phyloP scores from a whole-genome alignment of 2,113 vertebrate genomes.

The Acinonyx jubatus region DNA sequence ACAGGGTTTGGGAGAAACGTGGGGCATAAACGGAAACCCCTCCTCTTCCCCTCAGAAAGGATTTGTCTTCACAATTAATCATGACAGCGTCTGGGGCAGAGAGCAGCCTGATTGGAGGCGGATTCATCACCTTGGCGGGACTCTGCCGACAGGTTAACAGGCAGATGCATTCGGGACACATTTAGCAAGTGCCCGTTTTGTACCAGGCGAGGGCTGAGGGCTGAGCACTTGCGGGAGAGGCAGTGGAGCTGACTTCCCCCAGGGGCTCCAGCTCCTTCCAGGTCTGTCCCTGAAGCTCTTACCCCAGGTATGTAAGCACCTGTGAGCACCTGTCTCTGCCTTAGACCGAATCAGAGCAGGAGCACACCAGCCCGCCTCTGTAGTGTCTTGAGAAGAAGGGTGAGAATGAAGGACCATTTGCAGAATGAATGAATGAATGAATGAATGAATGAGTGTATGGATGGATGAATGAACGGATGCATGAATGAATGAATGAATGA shows the following conservation, averaged over 20 bases:
- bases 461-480: no score
- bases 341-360: background rate
- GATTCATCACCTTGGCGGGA: background rate
- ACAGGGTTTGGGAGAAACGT: background rate
- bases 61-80: background rate
- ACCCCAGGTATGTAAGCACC: background rate
- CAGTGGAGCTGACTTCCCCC: accelerated
- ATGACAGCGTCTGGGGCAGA: background rate
- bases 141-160: background rate
- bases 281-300: background rate
- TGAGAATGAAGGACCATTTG: background rate
- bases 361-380: no score
- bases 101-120: background rate
- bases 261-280: background rate
- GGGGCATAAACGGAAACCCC: background rate
- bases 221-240: background rate
- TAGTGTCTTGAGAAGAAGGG: background rate
- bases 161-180: background rate
- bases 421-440: background rate
- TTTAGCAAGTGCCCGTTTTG: background rate
- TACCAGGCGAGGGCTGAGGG: accelerated
- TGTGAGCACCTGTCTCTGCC: background rate
- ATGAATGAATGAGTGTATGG: no score
- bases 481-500: no score
- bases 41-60: background rate